Evolutionary conservation across 1,140 invertebrate species (phyloP).

Genomic region (Drosophila takahashii): DNA sequence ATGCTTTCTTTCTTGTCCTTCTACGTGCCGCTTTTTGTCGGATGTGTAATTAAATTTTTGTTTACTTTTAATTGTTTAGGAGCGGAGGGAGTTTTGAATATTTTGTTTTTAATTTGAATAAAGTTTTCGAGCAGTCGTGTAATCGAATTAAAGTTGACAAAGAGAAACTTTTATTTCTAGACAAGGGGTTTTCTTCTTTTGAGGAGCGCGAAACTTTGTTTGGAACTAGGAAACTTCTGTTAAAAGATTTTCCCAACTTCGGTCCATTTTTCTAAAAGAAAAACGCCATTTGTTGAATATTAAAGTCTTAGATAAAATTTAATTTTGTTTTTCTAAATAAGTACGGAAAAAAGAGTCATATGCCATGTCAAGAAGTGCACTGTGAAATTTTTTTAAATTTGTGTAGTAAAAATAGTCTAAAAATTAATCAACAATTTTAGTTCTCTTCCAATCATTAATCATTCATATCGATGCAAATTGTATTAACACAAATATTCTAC

Average conservation of each 20-base stretch:
- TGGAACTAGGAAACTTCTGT: neutral
- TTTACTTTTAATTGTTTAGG: conserved; percentile 81
- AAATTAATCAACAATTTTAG: too few species aligned
- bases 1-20: conserved; percentile 41
- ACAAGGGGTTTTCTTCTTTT: neutral
- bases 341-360: too few species aligned
- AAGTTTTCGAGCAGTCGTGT: conserved; percentile 18
- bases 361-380: too few species aligned
- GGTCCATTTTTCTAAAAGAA: neutral
- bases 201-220: neutral
- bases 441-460: conserved; percentile 7
- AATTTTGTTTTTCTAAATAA: neutral
- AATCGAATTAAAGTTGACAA: conserved; percentile 46
- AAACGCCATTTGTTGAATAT: neutral
- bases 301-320: neutral
- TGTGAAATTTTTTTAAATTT: too few species aligned
- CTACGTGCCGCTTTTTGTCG: conserved; percentile 47
- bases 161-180: conserved; percentile 22
- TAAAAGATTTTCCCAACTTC: neutral
- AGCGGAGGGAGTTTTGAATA: conserved; percentile 8
- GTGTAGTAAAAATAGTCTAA: too few species aligned
- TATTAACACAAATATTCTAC: neutral
- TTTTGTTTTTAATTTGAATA: conserved; percentile 43
- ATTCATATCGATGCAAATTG: neutral
- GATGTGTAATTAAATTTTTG: conserved; percentile 84